Evolutionary conservation across 2,797 vertebrate genomes (phyloP).

Genomic region (Falco concolor): DNA sequence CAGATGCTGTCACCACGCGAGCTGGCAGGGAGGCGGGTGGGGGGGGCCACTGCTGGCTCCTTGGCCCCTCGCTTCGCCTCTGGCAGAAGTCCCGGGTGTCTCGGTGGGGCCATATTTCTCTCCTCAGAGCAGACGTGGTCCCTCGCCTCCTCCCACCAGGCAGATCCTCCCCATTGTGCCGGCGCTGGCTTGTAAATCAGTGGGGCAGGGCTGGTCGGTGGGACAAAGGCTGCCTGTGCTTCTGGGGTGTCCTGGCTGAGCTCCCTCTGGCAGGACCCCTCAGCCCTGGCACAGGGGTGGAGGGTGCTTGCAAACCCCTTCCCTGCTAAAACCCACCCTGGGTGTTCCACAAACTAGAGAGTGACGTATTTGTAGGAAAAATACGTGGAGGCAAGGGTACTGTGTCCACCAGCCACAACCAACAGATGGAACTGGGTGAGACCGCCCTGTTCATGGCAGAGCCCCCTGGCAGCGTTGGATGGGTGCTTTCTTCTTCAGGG

Average conservation of each 20-base stretch:
- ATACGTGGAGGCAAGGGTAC: too few relatives aligned
- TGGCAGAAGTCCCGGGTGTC: not conserved
- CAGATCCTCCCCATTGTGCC: not conserved
- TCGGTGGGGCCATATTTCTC: not conserved
- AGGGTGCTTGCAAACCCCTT: not conserved
- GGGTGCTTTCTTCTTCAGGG: not conserved
- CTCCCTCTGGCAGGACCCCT: not conserved
- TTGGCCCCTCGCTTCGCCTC: not conserved
- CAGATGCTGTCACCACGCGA: not conserved
- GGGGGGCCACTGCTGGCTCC: rapidly evolving
- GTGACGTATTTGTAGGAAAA: not conserved
- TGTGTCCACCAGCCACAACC: not conserved
- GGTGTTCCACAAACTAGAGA: too few relatives aligned
- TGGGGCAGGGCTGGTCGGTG: not conserved
- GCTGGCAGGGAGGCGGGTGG: not conserved
- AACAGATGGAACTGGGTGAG: not conserved
- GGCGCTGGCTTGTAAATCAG: not conserved
- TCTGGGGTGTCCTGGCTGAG: not conserved
- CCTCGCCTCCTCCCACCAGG: not conserved
- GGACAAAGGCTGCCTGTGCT: not conserved
- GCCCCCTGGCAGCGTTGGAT: not conserved
- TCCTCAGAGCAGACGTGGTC: rapidly evolving
- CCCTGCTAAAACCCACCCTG: not conserved
- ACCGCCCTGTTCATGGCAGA: not conserved
- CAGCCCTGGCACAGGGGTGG: not conserved